Evolutionary conservation across 2,113 vertebrate species (phyloP), one percentile per base, ranked within the genome.

Genomic region (Megaceryle maxima): DNA sequence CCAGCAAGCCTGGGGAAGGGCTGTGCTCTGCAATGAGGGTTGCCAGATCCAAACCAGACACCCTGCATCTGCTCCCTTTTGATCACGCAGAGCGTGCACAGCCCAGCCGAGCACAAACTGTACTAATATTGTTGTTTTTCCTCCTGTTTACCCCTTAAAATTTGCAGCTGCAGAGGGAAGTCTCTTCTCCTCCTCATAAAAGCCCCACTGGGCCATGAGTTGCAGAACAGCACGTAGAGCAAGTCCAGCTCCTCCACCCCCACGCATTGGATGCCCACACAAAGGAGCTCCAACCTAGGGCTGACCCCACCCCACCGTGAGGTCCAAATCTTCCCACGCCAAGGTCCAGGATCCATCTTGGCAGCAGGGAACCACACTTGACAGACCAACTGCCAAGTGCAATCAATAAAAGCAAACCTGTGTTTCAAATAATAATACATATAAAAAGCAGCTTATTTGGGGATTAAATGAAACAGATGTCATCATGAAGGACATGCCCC

Each of bases 151-250:
- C 67, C 76, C 91, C 91, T 95, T 72, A 87, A 87, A 94, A 89
- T 57, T 94, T 68, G 84, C 86, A 97, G 96, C 97, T 98, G 77
- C 95, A 93, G 91, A 9, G 48, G 92, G 70, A 94, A 92, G 82
- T 51, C 67, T 89, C 83, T 94, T 74, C 69, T 63, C 82, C 37
- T 53, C 73, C 37, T 53, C 73, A 16, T 43, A 88, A 92, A 94
- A 96, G 95, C 86, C 91, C 94, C 97, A 90, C 10, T 0, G 53
- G 91, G 72, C 84, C 87, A 67, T 1, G 8, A 67, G 51, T 1
- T 89, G 74, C 44, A 80, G 90, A 96, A 93, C 81, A 97, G 70
- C 90, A 90, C 25, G 11, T 57, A 73, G 67, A 96, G 56, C 39
- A 68, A 57, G 35, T 60, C 64, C 93, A 94, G 69, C 48, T 83